These are phyloP conservation scores for Pundamilia nyererei DNA, from an alignment of 2,113 vertebrate genomes.

Conservation along the genomic window DNA sequence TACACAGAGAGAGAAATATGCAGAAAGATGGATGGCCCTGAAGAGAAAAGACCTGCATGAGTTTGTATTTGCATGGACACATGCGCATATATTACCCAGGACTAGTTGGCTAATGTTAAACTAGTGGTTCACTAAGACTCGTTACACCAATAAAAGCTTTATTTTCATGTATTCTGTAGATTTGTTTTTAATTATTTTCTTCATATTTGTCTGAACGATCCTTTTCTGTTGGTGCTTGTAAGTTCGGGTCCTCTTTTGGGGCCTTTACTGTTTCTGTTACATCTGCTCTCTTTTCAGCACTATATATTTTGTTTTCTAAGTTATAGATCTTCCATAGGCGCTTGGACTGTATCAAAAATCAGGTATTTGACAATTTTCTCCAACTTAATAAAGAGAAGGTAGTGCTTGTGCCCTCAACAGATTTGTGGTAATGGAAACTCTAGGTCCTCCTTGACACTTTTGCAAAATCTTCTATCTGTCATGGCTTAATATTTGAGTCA, in stretches of 20 bases:
- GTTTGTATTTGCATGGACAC: not conserved
- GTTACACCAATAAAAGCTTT: not conserved
- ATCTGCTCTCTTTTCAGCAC: not conserved
- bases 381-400: not conserved
- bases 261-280: not conserved
- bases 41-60: not conserved
- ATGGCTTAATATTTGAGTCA: not conserved
- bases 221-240: not conserved
- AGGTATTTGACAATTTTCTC: not conserved
- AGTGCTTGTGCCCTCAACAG: not conserved
- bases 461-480: not conserved
- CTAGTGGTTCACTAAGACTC: not conserved
- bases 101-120: not conserved
- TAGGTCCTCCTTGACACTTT: not conserved
- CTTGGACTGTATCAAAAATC: not conserved
- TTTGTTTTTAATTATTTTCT: not conserved
- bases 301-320: not conserved
- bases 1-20: not conserved
- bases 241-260: not conserved
- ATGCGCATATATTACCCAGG: not conserved
- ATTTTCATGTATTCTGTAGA: not conserved
- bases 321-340: not conserved
- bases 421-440: not conserved
- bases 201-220: not conserved
- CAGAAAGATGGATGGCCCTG: not conserved